Conservation (phyloP, 2,888 invertebrate genomes). For the Dascillus cervinus region DNA sequence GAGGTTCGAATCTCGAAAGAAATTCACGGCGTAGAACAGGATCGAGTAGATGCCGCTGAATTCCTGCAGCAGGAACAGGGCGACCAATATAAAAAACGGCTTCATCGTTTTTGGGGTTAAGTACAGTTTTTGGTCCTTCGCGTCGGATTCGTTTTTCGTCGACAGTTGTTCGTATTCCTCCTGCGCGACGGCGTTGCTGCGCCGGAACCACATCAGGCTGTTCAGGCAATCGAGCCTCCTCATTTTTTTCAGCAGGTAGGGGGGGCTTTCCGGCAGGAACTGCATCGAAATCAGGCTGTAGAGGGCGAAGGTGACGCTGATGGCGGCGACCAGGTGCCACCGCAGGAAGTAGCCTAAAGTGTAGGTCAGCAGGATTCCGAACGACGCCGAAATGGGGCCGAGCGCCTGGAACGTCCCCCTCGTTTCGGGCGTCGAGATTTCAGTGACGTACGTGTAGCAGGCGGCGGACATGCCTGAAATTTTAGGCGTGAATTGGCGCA, state of each 20-base stretch:
- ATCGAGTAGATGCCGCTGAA: conserved; percentile 67
- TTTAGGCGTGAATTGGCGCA: too few relatives aligned
- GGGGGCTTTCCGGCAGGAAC: conserved; percentile 62
- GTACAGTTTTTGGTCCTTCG: conserved; percentile 27
- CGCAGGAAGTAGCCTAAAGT: conserved; percentile 57
- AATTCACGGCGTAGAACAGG: conserved; percentile 63
- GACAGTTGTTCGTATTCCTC: conserved; percentile 55
- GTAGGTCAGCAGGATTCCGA: conserved; percentile 65
- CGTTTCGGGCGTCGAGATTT: conserved; percentile 60
- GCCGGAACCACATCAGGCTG: conserved; percentile 57
- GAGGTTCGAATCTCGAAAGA: conserved; percentile 60
- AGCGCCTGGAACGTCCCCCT: conserved; percentile 61
- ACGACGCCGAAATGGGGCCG: conserved; percentile 63
- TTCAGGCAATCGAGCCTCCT: conserved; percentile 53
- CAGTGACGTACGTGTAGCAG: conserved; percentile 60
- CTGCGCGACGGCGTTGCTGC: conserved; percentile 55
- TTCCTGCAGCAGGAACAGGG: conserved; percentile 64
- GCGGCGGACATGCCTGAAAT: conserved; percentile 62
- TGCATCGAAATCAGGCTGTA: conserved; percentile 52
- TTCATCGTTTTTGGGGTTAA: conserved; percentile 54
- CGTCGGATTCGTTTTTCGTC: conserved; percentile 26
- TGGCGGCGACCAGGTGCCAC: conserved; percentile 59
- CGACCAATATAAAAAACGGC: conserved; percentile 57
- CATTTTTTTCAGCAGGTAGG: conserved; percentile 56
- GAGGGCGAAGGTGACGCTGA: conserved; percentile 53